Percentiles rank a stretch among this genome's conserved stretches.
phyloP scores from a whole-genome alignment of 2,797 vertebrate genomes.

The Natrix natrix region DNA sequence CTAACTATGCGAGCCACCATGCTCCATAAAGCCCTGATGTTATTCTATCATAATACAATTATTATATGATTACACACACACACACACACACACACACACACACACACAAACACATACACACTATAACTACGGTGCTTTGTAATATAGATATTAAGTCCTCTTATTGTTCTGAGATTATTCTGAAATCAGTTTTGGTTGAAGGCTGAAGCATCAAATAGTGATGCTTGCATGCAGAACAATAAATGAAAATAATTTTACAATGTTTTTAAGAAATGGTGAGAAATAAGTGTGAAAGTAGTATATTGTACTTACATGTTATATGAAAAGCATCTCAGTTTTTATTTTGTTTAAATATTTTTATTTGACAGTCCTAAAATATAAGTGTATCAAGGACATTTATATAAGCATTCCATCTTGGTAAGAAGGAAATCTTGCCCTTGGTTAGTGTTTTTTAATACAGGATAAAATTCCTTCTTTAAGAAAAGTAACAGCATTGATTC shows the following conservation, averaged over 20 bases:
- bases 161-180: background rate
- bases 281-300: background rate
- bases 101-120: too few relatives aligned
- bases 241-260: constrained; percentile 4
- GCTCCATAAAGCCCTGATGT: background rate
- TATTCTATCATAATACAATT: background rate
- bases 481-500: background rate
- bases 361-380: background rate
- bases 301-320: background rate
- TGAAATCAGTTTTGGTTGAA: constrained; percentile 12
- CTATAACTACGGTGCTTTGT: background rate
- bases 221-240: background rate
- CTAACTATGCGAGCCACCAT: background rate
- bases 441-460: constrained; percentile 5
- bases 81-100: too few relatives aligned
- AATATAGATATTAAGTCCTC: background rate
- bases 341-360: constrained; percentile 2
- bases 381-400: background rate
- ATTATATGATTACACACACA: background rate
- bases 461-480: background rate
- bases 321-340: constrained; percentile 15
- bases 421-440: background rate
- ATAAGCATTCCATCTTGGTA: background rate
- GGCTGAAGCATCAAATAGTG: background rate
- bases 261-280: background rate